phyloP scores from a whole-genome alignment of 2,113 vertebrate genomes.

The Pogonocichla stellata region DNA sequence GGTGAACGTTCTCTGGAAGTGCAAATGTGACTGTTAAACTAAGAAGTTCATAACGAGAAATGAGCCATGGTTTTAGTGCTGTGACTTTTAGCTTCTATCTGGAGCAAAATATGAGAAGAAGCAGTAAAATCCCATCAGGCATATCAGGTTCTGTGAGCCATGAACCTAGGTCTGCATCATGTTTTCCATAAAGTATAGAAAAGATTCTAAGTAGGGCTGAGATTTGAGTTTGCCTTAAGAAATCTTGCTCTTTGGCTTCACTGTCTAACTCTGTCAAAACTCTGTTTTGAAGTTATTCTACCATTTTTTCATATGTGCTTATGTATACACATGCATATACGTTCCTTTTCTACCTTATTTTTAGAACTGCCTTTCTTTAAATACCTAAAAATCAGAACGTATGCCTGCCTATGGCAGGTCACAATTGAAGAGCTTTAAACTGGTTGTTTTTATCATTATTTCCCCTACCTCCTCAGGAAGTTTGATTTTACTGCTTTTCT shows the following conservation, averaged over 20 bases:
- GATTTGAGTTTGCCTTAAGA: neutral
- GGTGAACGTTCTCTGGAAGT: neutral
- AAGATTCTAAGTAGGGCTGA: neutral
- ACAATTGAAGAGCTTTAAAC: neutral
- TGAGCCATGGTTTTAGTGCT: neutral
- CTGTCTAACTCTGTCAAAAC: neutral
- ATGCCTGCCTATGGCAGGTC: neutral
- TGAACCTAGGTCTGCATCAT: neutral
- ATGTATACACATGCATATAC: neutral
- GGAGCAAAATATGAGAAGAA: neutral
- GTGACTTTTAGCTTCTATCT: neutral
- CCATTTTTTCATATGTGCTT: neutral
- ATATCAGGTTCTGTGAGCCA: neutral
- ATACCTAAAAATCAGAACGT: neutral
- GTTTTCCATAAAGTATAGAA: neutral
- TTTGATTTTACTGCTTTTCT: neutral
- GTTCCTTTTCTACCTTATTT: neutral
- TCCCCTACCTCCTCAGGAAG: neutral
- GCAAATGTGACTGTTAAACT: neutral
- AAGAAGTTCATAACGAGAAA: neutral
- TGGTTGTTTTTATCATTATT: neutral
- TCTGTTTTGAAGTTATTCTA: neutral
- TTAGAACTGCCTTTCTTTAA: neutral
- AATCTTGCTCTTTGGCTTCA: neutral
- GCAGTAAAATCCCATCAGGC: neutral